These are phyloP conservation scores for Arge pagana DNA, from an alignment of 2,888 invertebrate species.

Conservation along the genomic window DNA sequence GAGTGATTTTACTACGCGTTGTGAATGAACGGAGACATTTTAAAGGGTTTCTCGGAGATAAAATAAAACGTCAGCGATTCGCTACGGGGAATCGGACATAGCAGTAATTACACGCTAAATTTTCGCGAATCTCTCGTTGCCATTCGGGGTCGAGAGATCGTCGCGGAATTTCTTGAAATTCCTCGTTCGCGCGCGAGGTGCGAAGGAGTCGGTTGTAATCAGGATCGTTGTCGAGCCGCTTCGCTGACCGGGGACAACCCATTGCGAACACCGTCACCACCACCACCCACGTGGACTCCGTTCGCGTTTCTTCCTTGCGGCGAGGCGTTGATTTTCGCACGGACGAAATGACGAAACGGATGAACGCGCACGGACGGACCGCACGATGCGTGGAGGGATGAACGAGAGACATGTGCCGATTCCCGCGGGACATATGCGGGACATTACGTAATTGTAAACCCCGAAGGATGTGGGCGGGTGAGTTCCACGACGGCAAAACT, in stretches of 20 bases:
- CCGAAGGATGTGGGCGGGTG: slow-evolving; percentile 50
- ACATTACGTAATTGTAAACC: slow-evolving; percentile 50
- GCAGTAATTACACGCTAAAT: slow-evolving; percentile 18
- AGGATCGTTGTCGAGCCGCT: no score
- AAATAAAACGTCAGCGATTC: no score
- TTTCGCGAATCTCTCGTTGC: neutral
- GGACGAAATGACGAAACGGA: neutral
- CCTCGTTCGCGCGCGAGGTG: slow-evolving; percentile 18
- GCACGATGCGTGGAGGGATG: neutral
- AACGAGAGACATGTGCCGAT: slow-evolving; percentile 30
- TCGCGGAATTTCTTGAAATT: slow-evolving; percentile 19
- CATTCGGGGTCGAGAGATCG: neutral
- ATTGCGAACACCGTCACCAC: no score
- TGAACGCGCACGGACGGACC: slow-evolving; percentile 2
- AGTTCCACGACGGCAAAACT: slow-evolving; percentile 31
- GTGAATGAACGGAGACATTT: no score
- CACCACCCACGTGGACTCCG: slow-evolving; percentile 14
- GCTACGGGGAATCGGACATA: no score
- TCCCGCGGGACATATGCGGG: slow-evolving; percentile 40
- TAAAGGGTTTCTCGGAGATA: no score
- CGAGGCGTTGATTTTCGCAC: slow-evolving; percentile 16
- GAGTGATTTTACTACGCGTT: no score
- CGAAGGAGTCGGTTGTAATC: slow-evolving; percentile 1
- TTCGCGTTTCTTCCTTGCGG: neutral
- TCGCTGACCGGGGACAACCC: no score